Evolutionary conservation across 1,140 invertebrate species (phyloP).

Genomic region (Zaprionus lachaisei): DNA sequence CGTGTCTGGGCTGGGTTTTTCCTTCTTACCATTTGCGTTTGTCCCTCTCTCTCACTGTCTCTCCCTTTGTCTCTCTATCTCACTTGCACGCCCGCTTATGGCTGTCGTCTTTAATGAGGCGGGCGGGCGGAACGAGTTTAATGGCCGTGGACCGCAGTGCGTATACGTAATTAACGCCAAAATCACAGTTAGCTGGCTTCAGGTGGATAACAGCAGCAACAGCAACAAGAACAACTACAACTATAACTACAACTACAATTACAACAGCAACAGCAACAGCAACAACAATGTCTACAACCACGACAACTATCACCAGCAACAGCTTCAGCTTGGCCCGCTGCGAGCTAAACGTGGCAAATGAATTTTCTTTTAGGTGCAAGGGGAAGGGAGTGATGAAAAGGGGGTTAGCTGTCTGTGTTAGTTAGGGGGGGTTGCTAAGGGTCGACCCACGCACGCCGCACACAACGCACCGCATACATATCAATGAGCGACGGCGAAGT

Average conservation of each 20-base stretch:
- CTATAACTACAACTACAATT: not conserved
- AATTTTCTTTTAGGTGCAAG: not conserved
- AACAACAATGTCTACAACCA: constrained; percentile 27
- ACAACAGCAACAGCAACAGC: constrained; percentile 21
- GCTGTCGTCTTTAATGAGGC: constrained; percentile 59
- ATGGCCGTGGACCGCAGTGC: constrained; percentile 49
- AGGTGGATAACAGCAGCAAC: constrained; percentile 1
- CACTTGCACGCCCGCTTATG: not conserved
- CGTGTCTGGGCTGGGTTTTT: constrained; percentile 38
- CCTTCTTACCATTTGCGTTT: not conserved
- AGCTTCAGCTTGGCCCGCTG: constrained; percentile 21
- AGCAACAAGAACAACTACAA: not conserved
- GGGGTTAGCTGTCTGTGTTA: not conserved
- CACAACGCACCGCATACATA: constrained; percentile 11
- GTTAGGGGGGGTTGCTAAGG: not conserved
- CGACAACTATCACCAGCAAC: constrained; percentile 43
- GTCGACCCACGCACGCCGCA: not conserved
- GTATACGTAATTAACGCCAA: constrained; percentile 72
- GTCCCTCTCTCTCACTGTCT: not conserved
- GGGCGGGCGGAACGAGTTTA: constrained; percentile 20
- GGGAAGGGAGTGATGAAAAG: not conserved
- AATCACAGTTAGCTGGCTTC: constrained; percentile 54
- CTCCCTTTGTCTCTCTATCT: not conserved
- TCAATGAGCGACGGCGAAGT: constrained; percentile 13
- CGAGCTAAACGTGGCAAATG: not conserved